Evolutionary conservation across 2,113 vertebrate species (phyloP), one percentile per base, ranked within the genome.

Genomic region (Pluvianellus socialis): DNA sequence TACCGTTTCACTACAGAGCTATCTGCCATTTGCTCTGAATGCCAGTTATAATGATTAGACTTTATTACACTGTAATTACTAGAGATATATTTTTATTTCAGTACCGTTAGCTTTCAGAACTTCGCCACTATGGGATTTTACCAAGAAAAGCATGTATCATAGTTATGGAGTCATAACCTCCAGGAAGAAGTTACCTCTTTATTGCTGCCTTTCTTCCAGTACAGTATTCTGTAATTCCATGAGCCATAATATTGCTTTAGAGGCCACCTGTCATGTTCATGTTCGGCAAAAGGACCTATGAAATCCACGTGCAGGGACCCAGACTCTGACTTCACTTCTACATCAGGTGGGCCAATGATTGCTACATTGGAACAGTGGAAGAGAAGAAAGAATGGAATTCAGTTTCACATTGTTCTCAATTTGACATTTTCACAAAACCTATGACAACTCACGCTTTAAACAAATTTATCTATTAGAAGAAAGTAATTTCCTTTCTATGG

Each of bases 221-320:
- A 98, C 12, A 86, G 80, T 66, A 98, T 76, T 32, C 90, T 88
- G 61, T 98, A 98, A 8, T 6, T 15, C 97, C 98, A 97, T 0
- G 91, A 95, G 76, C 89, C 86, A 0, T 98, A 98, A 53, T 96
- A 79, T 0, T 96, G 76, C 56, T 65, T 92, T 91, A 98, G 80
- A n/a, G 94, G 44, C 96, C 95, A 98, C 1, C 16, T 67, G 17
- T 70, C 74, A 4, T 44, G 83, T 11, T 88, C 49, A 9, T 53
- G 89, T 28, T 96, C 84, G 5, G 96, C 81, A 26, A 30, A 27
- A 15, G 98, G 98, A 28, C 97, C 97, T 3, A 1, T 67, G 88
- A 98, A 84, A 63, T 95, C 96, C 72, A 98, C 33, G n/a, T 98
- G 96, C 79, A 98, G 86, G 12, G 92, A 96, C 28, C 97, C 96